These are phyloP conservation scores for Hippoglossus stenolepis DNA, from an alignment of 2,113 vertebrate genomes.

Conservation along the genomic window DNA sequence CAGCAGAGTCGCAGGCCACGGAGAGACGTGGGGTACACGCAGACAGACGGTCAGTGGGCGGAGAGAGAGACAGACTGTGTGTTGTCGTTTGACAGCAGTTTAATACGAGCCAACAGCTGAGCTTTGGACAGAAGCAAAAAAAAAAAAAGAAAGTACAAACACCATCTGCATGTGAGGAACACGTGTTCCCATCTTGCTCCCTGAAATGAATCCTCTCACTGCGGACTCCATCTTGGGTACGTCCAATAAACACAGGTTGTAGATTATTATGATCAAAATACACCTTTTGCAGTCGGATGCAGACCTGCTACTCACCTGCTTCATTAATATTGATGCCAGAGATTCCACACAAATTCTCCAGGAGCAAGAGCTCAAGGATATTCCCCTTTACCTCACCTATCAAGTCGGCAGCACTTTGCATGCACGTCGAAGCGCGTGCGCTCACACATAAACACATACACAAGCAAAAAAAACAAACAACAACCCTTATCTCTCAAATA, in stretches of 20 bases:
- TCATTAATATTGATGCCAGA: slow-evolving; percentile 68
- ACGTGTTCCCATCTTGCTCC: slow-evolving; percentile 1
- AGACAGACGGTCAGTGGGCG: neutral
- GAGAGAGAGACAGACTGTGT: slow-evolving; percentile 10
- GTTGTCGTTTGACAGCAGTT: slow-evolving; percentile 42
- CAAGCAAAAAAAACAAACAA: neutral
- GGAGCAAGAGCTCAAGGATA: slow-evolving; percentile 62
- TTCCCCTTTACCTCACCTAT: slow-evolving; percentile 28
- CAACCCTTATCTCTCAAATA: slow-evolving; percentile 58
- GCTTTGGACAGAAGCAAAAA: slow-evolving; percentile 40
- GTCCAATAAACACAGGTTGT: slow-evolving; percentile 40
- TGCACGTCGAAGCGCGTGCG: slow-evolving; percentile 38
- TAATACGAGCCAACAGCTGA: slow-evolving; percentile 48
- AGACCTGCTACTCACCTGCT: slow-evolving; percentile 22
- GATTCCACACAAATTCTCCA: slow-evolving; percentile 30
- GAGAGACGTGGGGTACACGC: slow-evolving; percentile 10
- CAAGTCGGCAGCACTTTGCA: slow-evolving; percentile 41
- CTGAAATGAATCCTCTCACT: slow-evolving; percentile 34
- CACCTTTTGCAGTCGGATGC: neutral
- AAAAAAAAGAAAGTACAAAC: slow-evolving; percentile 48
- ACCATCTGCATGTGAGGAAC: slow-evolving; percentile 54
- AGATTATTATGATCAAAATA: slow-evolving; percentile 31
- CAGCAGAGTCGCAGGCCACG: neutral
- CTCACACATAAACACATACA: slow-evolving; percentile 20
- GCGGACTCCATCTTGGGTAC: slow-evolving; percentile 20